Evolutionary conservation across 2,888 invertebrate species (phyloP), one percentile per base, ranked within the genome.

Genomic region (Xiphydria camelus): DNA sequence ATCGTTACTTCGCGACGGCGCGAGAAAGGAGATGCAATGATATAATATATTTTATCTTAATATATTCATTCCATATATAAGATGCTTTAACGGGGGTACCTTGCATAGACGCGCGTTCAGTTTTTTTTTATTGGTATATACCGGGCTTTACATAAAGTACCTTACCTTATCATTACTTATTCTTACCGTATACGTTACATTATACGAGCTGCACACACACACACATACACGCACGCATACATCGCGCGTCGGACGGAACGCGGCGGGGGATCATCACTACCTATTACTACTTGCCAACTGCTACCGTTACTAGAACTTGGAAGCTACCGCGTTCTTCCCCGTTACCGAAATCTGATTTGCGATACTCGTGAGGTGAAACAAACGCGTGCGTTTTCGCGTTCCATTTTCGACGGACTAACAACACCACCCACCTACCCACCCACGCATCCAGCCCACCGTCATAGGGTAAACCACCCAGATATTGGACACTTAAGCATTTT

Each of bases 141-240:
- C 62, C 60, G 68, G 69, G 61, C 64, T 71, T 71, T 67, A 66
- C 68, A 55, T 68, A 66, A 64, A 68, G 70, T 72, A 72, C 70
- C 70, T 72, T 68, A 61, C 47, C 41, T 57, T 56, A 60, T 56
- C 50, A 46, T 53, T n/a, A 26, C 29, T 49, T 52, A 47, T 39
- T 45, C 42, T 45, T 49, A 47, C 35, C 34, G 47, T 42, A 36
- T 47, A 48, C 25, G 10, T 32, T 14, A 43, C 38, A 45, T 33
- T 41, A 49, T n/a, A n/a, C n/a, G n/a, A n/a, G n/a, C n/a, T n/a
- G n/a, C n/a, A n/a, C n/a, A n/a, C n/a, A n/a, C n/a, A n/a, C n/a
- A n/a, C n/a, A n/a, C n/a, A n/a, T n/a, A n/a, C n/a, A n/a, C n/a
- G n/a, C n/a, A n/a, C n/a, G n/a, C n/a, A n/a, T n/a, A n/a, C n/a